Evolutionary conservation across 2,113 vertebrate species (phyloP), one percentile per base, ranked within the genome.

Genomic region (Scomber japonicus): DNA sequence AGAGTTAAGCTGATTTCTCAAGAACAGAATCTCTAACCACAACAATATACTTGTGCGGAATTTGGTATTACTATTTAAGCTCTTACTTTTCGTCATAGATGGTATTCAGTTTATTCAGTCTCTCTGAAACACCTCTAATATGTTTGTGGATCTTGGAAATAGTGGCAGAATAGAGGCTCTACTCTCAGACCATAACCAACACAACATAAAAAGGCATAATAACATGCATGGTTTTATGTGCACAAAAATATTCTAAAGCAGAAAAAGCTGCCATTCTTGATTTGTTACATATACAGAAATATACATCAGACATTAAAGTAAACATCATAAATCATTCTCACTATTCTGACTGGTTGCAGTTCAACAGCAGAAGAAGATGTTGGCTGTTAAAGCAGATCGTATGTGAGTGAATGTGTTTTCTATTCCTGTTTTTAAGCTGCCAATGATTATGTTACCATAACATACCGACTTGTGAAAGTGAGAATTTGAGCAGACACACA

Each of bases 341-440:
- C 35, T 21, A 21, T 45, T 10, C 4, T 53, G 21, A 15, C 4
- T 53, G 15, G 48, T 11, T 31, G 16, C 35, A 46, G 21, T 10
- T 73, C 35, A 3, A 45, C 30, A 51, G 17, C 11, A 62, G 19
- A 72, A 27, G 24, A 27, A 27, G 24, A 27, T 27, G 24, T 27
- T 27, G 72, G 21, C 3, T 17, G 21, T 67, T 77, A 19, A 45
- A 46, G 12, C 13, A 77, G 13, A 71, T 72, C 63, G 48, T 65
- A 10, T 46, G 8, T 17, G 12, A 8, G 63, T 80, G 57, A 15
- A 65, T 15, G 16, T 12, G 7, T 71, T 84, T 86, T 80, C 68
- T 53, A 40, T 86, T 86, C 68, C 78, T 71, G 21, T 16, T 73
- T 73, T 66, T 5, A 7, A 57, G 21, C 21, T 4, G 0, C 30